These are phyloP conservation scores for Sarcophaga bullata DNA, from an alignment of 1,140 invertebrate species.

Conservation along the genomic window DNA sequence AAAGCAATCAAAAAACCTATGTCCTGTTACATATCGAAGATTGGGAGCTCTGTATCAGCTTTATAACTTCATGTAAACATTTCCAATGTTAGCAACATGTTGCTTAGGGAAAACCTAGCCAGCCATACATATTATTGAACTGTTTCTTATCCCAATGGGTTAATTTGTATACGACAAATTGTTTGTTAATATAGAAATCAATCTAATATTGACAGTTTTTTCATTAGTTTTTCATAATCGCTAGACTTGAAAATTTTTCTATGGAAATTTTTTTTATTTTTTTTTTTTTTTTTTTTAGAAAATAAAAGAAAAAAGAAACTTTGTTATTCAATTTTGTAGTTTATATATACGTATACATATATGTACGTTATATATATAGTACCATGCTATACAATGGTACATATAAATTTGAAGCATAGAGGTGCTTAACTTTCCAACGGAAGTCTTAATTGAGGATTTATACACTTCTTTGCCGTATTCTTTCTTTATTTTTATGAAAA, in stretches of 20 bases:
- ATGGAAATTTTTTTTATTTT: no score
- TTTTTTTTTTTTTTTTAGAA: no score
- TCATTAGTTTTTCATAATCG: not conserved
- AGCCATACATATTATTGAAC: not conserved
- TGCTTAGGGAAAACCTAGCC: not conserved
- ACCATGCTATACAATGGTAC: no score
- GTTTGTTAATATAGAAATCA: slow-evolving; percentile 11
- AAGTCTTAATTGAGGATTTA: slow-evolving; percentile 38
- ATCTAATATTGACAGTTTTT: not conserved
- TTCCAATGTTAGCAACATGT: not conserved
- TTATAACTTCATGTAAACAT: no score
- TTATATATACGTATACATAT: not conserved
- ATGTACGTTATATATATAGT: no score
- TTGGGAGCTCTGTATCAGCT: no score
- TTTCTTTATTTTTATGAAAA: not conserved
- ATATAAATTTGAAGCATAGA: slow-evolving; percentile 14
- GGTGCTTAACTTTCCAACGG: slow-evolving; percentile 38
- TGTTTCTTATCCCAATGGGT: not conserved
- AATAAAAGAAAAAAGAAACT: not conserved
- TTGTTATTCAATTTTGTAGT: not conserved
- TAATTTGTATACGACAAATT: not conserved
- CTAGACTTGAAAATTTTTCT: no score
- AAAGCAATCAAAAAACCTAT: not conserved
- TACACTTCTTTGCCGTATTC: not conserved
- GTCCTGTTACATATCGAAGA: no score